Evolutionary conservation across 2,888 invertebrate species (phyloP).

Genomic region (Erebia ligea): DNA sequence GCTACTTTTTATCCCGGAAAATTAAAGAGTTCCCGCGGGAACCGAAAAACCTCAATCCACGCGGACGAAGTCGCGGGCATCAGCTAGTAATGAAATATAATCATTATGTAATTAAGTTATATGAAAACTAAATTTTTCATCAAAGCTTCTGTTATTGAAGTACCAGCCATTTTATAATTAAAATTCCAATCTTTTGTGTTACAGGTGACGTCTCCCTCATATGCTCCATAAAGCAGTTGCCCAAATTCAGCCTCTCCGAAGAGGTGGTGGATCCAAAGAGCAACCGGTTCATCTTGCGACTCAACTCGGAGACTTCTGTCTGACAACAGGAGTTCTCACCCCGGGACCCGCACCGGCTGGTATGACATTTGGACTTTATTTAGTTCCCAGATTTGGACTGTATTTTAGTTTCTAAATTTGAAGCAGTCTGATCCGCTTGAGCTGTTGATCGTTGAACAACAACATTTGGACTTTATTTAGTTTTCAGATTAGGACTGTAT

Average conservation of each 20-base stretch:
- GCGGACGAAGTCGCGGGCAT: too few relatives aligned
- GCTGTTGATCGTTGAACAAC: too few relatives aligned
- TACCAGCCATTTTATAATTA: neutral
- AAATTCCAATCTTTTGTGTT: neutral
- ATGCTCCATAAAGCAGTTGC: slow-evolving; percentile 92
- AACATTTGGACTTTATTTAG: slow-evolving; percentile 63
- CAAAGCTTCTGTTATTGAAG: too few relatives aligned
- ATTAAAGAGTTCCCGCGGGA: too few relatives aligned
- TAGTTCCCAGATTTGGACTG: slow-evolving; percentile 39
- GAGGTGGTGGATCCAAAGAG: slow-evolving; percentile 98
- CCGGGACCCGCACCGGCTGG: slow-evolving; percentile 63
- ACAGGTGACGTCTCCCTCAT: slow-evolving; percentile 92
- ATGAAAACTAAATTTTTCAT: too few relatives aligned
- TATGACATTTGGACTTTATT: slow-evolving; percentile 68
- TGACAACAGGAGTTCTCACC: slow-evolving; percentile 83
- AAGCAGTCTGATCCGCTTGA: too few relatives aligned
- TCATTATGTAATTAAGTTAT: too few relatives aligned
- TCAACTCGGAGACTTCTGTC: slow-evolving; percentile 98
- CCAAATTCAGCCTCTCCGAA: slow-evolving; percentile 97
- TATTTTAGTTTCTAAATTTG: too few relatives aligned
- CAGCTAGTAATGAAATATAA: too few relatives aligned
- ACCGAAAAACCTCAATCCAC: too few relatives aligned
- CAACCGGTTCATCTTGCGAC: slow-evolving; percentile 95
- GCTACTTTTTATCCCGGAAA: too few relatives aligned
- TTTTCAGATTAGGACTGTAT: neutral